phyloP scores from a whole-genome alignment of 2,888 invertebrate species.

The Sesamia inferens region DNA sequence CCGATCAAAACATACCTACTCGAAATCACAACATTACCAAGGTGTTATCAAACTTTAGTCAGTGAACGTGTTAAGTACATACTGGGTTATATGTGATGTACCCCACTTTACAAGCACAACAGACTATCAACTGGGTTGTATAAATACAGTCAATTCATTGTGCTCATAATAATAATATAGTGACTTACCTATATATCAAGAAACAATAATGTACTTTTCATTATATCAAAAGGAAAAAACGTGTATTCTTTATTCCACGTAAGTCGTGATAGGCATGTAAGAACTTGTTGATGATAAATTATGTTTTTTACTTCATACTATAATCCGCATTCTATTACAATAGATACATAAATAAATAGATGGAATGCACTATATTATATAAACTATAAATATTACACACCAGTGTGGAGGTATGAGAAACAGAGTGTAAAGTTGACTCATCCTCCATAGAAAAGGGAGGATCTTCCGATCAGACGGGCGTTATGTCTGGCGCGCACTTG shows the following conservation, averaged over 20 bases:
- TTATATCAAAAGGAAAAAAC: constrained; percentile 36
- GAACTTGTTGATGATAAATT: constrained; percentile 34
- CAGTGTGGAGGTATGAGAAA: no score
- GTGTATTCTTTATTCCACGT: constrained; percentile 32
- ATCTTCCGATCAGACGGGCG: no score
- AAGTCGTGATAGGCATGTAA: constrained; percentile 28
- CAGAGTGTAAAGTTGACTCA: no score
- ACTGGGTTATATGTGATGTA: constrained; percentile 8
- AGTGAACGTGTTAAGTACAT: constrained; percentile 20
- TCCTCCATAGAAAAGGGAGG: no score
- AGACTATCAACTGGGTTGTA: constrained; percentile 44
- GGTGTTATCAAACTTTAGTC: constrained; percentile 49
- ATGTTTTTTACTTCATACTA: not conserved
- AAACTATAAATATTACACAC: not conserved
- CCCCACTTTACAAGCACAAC: constrained; percentile 20
- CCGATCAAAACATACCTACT: constrained; percentile 16
- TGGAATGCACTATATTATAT: no score
- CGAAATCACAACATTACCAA: constrained; percentile 27
- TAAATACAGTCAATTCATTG: constrained; percentile 25
- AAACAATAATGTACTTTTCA: constrained; percentile 48
- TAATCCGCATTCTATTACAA: not conserved
- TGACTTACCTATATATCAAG: constrained; percentile 33
- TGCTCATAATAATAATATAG: constrained; percentile 16
- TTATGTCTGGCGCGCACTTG: no score
- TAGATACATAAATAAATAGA: not conserved